Percentiles rank a stretch among this genome's conserved stretches.
These are phyloP conservation scores for Liasis olivaceus DNA, from an alignment of 2,797 vertebrate genomes.

Conservation along the genomic window DNA sequence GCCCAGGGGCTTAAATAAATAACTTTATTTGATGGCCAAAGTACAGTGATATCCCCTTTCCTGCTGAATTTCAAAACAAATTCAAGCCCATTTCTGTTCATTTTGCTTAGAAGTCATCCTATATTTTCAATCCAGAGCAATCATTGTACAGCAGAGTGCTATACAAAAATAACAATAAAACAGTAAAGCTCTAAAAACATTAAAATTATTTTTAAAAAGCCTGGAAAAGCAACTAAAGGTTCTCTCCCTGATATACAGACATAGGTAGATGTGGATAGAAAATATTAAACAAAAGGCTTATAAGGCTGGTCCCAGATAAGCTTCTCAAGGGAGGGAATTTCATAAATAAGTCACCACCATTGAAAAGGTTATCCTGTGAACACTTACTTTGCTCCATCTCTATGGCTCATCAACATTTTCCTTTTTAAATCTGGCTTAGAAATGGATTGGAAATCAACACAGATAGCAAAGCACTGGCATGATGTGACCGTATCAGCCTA, in stretches of 20 bases:
- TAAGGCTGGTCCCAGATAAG: not conserved
- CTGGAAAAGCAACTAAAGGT: not conserved
- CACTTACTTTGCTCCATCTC: not conserved
- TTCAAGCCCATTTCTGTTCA: too few species aligned
- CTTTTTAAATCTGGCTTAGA: not conserved
- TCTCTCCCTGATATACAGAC: not conserved
- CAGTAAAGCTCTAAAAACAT: not conserved
- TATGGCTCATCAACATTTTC: not conserved
- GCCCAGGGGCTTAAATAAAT: too few species aligned
- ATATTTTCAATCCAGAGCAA: too few species aligned
- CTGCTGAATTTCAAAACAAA: too few species aligned
- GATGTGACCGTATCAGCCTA: not conserved
- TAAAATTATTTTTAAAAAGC: not conserved
- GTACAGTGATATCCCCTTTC: too few species aligned
- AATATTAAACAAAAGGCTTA: not conserved
- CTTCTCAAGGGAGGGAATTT: not conserved
- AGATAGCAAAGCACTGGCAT: not conserved
- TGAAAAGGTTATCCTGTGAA: not conserved
- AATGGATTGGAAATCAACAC: not conserved
- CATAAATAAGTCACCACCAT: not conserved
- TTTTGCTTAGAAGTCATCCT: too few species aligned
- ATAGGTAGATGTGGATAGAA: not conserved
- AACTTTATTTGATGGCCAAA: too few species aligned
- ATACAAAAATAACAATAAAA: not conserved
- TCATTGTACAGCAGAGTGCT: too few species aligned